Conservation (phyloP, 1,140 invertebrate species). For the Brachionus paranguensis region DNA sequence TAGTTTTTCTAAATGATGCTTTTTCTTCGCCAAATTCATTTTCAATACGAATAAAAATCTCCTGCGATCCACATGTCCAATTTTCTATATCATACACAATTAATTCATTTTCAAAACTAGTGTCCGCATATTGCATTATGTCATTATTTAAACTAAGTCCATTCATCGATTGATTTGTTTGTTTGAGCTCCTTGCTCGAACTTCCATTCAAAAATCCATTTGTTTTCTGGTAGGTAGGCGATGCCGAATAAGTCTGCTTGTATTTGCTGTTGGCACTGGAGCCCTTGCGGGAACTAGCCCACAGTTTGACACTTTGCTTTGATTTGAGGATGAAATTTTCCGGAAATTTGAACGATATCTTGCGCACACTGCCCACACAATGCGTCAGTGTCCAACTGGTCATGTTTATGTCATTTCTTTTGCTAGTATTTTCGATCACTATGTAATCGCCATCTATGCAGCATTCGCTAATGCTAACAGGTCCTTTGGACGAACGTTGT, state of each 20-base stretch:
- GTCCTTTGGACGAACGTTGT: conserved; percentile 57
- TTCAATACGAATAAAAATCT: conserved; percentile 40
- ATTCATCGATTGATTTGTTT: conserved; percentile 16
- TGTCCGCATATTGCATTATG: not conserved
- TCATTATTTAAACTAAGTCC: conserved; percentile 15
- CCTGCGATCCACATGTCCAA: conserved; percentile 36
- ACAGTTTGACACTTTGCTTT: conserved; percentile 35
- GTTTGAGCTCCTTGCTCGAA: not conserved
- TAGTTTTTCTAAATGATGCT: conserved; percentile 38
- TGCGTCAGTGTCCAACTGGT: conserved; percentile 33
- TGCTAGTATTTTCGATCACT: conserved; percentile 56
- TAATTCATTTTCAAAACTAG: conserved; percentile 35
- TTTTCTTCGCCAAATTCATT: conserved; percentile 39
- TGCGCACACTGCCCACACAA: conserved; percentile 34
- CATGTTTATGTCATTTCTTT: conserved; percentile 44
- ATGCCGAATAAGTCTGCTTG: not conserved
- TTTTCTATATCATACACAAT: conserved; percentile 40
- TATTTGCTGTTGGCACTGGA: not conserved
- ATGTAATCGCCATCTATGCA: conserved; percentile 58
- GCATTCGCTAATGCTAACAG: conserved; percentile 56
- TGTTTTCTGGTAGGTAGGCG: not conserved
- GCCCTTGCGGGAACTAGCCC: conserved; percentile 14
- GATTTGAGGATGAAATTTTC: conserved; percentile 38
- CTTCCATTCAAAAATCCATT: not conserved
- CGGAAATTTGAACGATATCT: conserved; percentile 37